Conservation (phyloP, 37 sponge, comb jelly and placozoan genomes). For the Oscarella lobularis region DNA sequence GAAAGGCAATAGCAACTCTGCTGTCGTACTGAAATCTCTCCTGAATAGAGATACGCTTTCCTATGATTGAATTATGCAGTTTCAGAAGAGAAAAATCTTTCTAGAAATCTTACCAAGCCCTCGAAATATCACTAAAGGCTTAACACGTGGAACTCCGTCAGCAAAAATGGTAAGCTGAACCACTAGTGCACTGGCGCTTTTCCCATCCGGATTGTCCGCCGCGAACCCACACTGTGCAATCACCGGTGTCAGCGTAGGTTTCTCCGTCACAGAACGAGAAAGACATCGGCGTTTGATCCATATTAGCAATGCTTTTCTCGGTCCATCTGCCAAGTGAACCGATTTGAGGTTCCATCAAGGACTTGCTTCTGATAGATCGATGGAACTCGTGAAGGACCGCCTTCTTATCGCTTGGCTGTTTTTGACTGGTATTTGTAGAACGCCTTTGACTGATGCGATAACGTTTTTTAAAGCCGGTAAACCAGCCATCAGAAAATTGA, state of each 20-base stretch:
- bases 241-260: constrained; percentile 20
- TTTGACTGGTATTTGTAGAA: constrained; percentile 14
- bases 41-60: constrained; percentile 13
- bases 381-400: constrained; percentile 17
- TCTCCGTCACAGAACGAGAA: constrained; percentile 20
- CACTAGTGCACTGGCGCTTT: constrained; percentile 34
- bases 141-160: too few species aligned
- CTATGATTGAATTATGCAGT: constrained; percentile 17
- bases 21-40: constrained; percentile 15
- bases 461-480: constrained; percentile 12
- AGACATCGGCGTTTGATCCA: too few species aligned
- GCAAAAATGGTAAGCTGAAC: too few species aligned
- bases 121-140: too few species aligned
- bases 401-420: constrained; percentile 11
- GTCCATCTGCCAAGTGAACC: too few species aligned
- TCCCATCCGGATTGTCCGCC: constrained; percentile 30
- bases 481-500: too few species aligned
- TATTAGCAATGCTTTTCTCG: background rate
- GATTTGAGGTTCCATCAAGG: too few species aligned
- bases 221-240: constrained; percentile 21
- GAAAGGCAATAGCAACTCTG: constrained; percentile 20
- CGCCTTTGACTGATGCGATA: constrained; percentile 9
- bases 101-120: too few species aligned
- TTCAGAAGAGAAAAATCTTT: too few species aligned
- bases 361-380: too few species aligned